phyloP scores from a whole-genome alignment of 2,888 invertebrate genomes.

The Apodemia duryi region DNA sequence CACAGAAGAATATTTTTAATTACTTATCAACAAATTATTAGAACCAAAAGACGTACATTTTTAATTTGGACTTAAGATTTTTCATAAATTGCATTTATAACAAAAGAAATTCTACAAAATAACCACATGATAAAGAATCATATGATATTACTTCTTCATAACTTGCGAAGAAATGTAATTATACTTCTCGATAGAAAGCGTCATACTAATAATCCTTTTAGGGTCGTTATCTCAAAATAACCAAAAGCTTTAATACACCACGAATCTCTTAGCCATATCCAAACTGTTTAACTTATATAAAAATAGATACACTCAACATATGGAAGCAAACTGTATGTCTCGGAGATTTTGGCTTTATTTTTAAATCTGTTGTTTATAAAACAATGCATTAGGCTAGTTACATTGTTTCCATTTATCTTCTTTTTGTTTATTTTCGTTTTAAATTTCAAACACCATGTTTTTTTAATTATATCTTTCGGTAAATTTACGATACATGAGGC shows the following conservation, averaged over 20 bases:
- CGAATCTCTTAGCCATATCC: constrained; percentile 59
- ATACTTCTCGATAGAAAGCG: constrained; percentile 14
- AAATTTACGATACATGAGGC: constrained; percentile 26
- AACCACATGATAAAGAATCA: too few relatives aligned
- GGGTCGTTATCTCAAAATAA: constrained; percentile 53
- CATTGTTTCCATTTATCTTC: constrained; percentile 32
- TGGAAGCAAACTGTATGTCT: constrained; percentile 32
- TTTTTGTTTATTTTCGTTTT: constrained; percentile 41
- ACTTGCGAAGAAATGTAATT: not conserved
- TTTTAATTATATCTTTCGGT: constrained; percentile 29
- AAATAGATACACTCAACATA: constrained; percentile 62
- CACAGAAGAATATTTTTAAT: not conserved
- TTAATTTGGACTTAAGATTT: not conserved
- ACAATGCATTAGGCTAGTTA: constrained; percentile 60
- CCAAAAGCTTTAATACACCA: constrained; percentile 50
- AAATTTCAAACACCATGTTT: constrained; percentile 26
- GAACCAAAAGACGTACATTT: not conserved
- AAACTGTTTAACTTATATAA: constrained; percentile 59
- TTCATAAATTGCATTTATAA: not conserved
- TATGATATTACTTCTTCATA: not conserved
- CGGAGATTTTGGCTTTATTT: constrained; percentile 36
- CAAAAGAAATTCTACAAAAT: not conserved
- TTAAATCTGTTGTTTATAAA: constrained; percentile 55
- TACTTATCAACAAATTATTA: not conserved
- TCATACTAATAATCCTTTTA: constrained; percentile 35